A percentile compares a stretch with the other conserved stretches of the same genome.
phyloP scores from a whole-genome alignment of 2,797 vertebrate species.

The Miichthys miiuy region DNA sequence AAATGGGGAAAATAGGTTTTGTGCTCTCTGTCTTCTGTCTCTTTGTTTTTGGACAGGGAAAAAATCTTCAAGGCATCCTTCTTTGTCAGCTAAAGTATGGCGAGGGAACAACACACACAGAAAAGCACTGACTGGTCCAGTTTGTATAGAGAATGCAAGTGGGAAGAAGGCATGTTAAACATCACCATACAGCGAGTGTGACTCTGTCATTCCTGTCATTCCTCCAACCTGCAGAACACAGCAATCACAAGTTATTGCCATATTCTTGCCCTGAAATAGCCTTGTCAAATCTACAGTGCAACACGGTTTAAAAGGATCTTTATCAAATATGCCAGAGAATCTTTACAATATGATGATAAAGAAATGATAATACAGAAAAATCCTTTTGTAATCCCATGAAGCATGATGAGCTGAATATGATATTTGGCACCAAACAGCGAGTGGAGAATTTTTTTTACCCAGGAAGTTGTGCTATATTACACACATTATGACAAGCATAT shows the following conservation, averaged over 20 bases:
- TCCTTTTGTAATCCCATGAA: neutral
- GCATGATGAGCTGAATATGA: neutral
- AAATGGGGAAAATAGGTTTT: constrained; percentile 71
- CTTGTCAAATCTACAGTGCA: constrained; percentile 3
- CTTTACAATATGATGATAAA: neutral
- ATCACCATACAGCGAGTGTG: neutral
- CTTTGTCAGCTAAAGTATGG: constrained; percentile 68
- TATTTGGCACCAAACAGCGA: neutral
- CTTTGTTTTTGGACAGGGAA: constrained; percentile 70
- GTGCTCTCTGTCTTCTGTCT: constrained; percentile 58
- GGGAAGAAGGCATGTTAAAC: constrained; percentile 47
- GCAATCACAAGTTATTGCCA: constrained; percentile 9
- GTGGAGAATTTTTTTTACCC: neutral
- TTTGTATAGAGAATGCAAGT: constrained; percentile 46
- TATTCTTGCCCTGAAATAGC: neutral
- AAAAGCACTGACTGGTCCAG: constrained; percentile 44
- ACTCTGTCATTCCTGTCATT: constrained; percentile 14
- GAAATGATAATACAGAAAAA: neutral
- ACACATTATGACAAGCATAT: neutral
- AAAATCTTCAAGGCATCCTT: constrained; percentile 64
- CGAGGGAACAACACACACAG: constrained; percentile 50
- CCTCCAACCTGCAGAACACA: constrained; percentile 22
- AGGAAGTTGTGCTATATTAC: neutral
- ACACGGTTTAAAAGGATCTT: neutral
- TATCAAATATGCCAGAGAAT: constrained; percentile 3